phyloP scores from a whole-genome alignment of 1,140 invertebrate species.

The Diuraphis noxia region DNA sequence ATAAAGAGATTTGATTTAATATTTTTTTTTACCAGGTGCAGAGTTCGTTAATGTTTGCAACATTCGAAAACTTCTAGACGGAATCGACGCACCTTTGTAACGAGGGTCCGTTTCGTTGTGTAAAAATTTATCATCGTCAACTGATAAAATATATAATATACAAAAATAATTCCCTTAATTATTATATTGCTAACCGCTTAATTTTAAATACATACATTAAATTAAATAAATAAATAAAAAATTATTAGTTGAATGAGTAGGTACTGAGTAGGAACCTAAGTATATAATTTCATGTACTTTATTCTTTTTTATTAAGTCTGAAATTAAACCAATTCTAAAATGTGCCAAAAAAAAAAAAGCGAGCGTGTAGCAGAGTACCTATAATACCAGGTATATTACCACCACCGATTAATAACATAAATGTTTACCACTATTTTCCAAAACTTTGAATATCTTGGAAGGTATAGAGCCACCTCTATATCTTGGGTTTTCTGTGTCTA shows the following conservation, averaged over 20 bases:
- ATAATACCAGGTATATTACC: background rate
- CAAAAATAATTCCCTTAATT: constrained; percentile 42
- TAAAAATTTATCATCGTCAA: constrained; percentile 55
- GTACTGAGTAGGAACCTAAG: background rate
- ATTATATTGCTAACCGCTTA: background rate
- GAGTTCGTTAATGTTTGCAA: constrained; percentile 76
- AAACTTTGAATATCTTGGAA: constrained; percentile 64
- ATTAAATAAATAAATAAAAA: background rate
- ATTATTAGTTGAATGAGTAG: background rate
- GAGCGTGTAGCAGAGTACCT: background rate
- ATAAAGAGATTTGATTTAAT: background rate
- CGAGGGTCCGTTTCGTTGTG: constrained; percentile 66
- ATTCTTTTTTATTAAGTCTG: background rate
- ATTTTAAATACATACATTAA: background rate
- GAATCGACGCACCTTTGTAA: constrained; percentile 81
- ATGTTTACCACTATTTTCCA: constrained; percentile 63
- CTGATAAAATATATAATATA: constrained; percentile 53
- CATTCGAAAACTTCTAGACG: constrained; percentile 82
- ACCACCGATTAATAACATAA: constrained; percentile 20
- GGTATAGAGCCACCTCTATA: constrained; percentile 66
- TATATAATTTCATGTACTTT: background rate
- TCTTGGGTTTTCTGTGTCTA: constrained; percentile 62
- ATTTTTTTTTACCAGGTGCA: constrained; percentile 52
- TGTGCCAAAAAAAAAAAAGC: background rate
- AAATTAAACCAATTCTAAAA: background rate